Evolutionary conservation across 2,113 vertebrate genomes (phyloP).

Genomic region (Hyperopisus bebe): DNA sequence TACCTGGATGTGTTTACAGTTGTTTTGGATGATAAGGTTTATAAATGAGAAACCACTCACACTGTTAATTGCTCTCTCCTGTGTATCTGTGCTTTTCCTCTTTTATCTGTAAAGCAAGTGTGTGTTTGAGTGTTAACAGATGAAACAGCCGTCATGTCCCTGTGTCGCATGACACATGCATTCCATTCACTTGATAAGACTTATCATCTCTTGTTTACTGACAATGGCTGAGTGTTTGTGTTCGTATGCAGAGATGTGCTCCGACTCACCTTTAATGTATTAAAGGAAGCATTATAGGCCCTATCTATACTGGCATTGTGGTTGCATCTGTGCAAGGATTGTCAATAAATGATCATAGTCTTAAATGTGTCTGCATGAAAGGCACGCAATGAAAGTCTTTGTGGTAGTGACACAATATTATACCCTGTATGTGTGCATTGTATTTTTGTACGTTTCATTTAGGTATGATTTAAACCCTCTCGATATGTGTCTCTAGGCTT

Average conservation of each 20-base stretch:
- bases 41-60: background rate
- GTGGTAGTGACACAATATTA: background rate
- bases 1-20: conserved; percentile 15
- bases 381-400: background rate
- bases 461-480: background rate
- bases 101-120: conserved; percentile 9
- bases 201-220: background rate
- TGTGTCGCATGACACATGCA: background rate
- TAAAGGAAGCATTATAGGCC: background rate
- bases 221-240: background rate
- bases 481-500: background rate
- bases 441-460: background rate
- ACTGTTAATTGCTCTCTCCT: background rate
- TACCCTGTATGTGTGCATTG: background rate
- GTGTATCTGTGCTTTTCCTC: background rate
- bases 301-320: background rate
- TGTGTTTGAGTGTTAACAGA: background rate
- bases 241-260: background rate
- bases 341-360: background rate
- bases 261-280: background rate
- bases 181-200: background rate
- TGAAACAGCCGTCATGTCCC: background rate
- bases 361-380: background rate
- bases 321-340: background rate
- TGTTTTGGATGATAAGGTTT: background rate